Conservation (phyloP, 64 coral and sea anemone species). For the Trachythela sp. region DNA sequence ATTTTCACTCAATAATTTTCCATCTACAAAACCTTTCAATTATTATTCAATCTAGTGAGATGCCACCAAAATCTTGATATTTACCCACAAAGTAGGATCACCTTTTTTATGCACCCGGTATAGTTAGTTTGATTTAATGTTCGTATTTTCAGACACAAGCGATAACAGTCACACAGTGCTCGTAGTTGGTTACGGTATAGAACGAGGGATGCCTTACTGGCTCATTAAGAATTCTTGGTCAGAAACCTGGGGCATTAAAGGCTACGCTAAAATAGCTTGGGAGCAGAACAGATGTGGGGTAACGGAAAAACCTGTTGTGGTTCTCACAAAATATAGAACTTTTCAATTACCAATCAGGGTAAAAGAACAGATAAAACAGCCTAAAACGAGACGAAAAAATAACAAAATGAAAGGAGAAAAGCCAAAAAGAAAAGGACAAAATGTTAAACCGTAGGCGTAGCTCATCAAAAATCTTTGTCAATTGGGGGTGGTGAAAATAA, state of each 20-base stretch:
- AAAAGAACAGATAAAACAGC: not conserved
- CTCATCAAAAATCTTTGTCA: not conserved
- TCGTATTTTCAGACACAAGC: not conserved
- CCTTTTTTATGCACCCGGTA: too few species aligned
- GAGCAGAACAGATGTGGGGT: constrained; percentile 73
- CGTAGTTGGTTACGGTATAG: constrained; percentile 80
- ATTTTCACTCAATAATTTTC: too few species aligned
- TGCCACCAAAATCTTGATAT: too few species aligned
- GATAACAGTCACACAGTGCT: constrained; percentile 65
- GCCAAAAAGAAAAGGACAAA: too few species aligned
- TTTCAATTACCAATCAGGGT: not conserved
- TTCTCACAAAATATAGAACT: not conserved
- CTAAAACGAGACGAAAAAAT: not conserved
- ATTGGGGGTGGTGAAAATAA: too few species aligned
- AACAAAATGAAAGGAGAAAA: not conserved
- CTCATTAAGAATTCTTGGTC: constrained; percentile 97
- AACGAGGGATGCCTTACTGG: constrained; percentile 76
- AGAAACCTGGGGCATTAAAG: constrained; percentile 78
- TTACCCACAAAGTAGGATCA: too few species aligned
- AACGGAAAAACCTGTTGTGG: constrained; percentile 85
- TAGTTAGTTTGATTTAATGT: not conserved
- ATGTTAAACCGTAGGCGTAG: too few species aligned
- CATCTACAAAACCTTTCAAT: too few species aligned
- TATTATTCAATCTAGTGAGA: too few species aligned
- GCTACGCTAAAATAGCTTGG: constrained; percentile 90